Base-by-base conservation (phyloP, 2,113 vertebrate species). In the Synodontis membranacea region DNA sequence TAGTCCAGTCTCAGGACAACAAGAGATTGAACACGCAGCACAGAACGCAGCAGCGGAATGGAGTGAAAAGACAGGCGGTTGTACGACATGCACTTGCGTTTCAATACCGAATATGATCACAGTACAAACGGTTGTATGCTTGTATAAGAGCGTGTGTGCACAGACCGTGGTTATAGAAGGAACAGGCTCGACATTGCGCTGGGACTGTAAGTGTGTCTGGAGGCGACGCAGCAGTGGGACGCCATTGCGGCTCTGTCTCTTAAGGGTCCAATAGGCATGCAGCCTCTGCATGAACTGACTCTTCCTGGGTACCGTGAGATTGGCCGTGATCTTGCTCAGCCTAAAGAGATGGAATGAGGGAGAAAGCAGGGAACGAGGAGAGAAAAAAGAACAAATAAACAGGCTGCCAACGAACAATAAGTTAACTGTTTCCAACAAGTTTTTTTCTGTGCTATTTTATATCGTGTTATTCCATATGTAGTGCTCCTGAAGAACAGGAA, bases 271-370 rank as follows among this genome's bases (percentile, higher is more conserved):
- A 92, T 99, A 99, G 94, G 98, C 99, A 89, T 99, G 98, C 44
- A 99, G 95, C 76, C 98, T 94, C 90, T 99, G 98, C 98, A 99
- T 99, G 92, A 99, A 99, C 95, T 99, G 98, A 92, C 98, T 98
- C 91, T 99, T 99, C 91, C 98, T 94, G 88, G 96, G 98, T 87
- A 99, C 96, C n/a, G 97, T 97, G 85, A 99, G 91, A 89, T 98
- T 97, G 90, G 96, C 96, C 54, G 98, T 99, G 92, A 99, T 99
- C 94, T 98, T 99, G 92, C 98, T 99, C 86, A 99, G 95, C 93
- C 98, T 99, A 91, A 78, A 88, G 56, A 80, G 8, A 86, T 83
- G 88, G 39, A 42, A 81, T 5, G 2, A n/a, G 7, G 48, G 68
- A 80, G 37, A 68, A 48, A 23, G 2, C 25, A 8, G 21, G 2